Conservation (phyloP, 2,797 vertebrate genomes). For the Alauda arvensis region DNA sequence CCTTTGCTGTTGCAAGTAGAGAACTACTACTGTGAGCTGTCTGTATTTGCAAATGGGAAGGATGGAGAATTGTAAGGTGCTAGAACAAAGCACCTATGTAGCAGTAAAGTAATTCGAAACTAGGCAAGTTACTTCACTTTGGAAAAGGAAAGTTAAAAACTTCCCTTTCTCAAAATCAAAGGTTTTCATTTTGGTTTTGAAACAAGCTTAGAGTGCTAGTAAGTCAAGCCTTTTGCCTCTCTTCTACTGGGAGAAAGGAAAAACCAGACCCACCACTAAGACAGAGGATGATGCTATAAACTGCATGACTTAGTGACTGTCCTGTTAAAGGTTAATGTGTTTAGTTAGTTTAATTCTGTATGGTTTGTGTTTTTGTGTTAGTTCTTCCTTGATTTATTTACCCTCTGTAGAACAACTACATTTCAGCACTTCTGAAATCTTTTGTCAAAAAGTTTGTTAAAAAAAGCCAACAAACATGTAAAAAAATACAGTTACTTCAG, state of each 20-base stretch:
- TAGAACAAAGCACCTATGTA: not conserved
- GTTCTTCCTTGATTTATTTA: not conserved
- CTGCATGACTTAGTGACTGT: not conserved
- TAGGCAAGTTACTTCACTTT: not conserved
- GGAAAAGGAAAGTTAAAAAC: not conserved
- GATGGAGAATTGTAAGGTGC: not conserved
- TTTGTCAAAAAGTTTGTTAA: not conserved
- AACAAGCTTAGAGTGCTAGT: not conserved
- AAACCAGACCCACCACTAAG: not conserved
- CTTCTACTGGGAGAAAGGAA: not conserved
- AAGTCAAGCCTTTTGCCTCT: not conserved
- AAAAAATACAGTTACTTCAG: not conserved
- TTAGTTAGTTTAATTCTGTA: not conserved
- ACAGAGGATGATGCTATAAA: not conserved
- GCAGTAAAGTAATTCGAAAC: not conserved
- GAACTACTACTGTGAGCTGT: not conserved
- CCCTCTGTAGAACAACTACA: not conserved
- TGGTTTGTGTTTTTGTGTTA: not conserved
- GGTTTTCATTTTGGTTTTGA: not conserved
- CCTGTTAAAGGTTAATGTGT: not conserved
- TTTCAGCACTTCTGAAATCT: not conserved
- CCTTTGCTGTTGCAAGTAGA: not conserved
- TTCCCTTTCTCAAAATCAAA: not conserved
- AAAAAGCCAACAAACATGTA: not conserved
- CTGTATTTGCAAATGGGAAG: not conserved